Conservation (phyloP, 2,888 invertebrate species). For the Drosophila greeni region DNA sequence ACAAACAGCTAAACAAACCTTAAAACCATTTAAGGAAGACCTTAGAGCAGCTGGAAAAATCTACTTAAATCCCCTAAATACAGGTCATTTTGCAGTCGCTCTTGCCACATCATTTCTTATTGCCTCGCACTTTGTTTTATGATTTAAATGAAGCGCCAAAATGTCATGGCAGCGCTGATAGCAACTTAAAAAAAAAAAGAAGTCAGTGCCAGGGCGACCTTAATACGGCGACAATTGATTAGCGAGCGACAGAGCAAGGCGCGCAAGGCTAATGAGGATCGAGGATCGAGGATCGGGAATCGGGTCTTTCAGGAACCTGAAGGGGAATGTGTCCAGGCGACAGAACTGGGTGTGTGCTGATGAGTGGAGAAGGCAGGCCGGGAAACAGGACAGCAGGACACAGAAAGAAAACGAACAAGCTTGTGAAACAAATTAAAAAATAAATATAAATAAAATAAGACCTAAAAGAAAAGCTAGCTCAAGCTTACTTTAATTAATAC, state of each 20-base stretch:
- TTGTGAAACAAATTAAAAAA: no score
- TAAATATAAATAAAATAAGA: no score
- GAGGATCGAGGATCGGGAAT: slow-evolving; percentile 24
- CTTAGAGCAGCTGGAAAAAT: not conserved
- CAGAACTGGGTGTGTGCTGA: slow-evolving; percentile 36
- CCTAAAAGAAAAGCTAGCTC: no score
- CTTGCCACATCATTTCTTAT: not conserved
- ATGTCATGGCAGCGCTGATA: slow-evolving; percentile 58
- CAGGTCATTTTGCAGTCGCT: slow-evolving; percentile 31
- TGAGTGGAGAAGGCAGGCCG: slow-evolving; percentile 1
- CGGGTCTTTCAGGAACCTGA: no score
- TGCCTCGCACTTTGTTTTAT: slow-evolving; percentile 50
- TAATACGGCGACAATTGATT: slow-evolving; percentile 70
- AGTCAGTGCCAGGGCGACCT: slow-evolving; percentile 53
- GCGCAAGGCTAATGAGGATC: slow-evolving; percentile 67
- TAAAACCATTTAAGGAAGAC: rapidly evolving
- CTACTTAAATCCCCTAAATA: not conserved
- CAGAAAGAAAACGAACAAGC: not conserved
- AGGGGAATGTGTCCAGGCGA: slow-evolving; percentile 12
- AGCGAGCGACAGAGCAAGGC: slow-evolving; percentile 64
- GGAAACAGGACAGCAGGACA: slow-evolving; percentile 2
- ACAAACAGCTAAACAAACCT: no score
- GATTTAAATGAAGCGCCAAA: slow-evolving; percentile 64
- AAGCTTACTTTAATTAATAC: rapidly evolving
- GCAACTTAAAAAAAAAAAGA: slow-evolving; percentile 33